Evolutionary conservation across 2,888 invertebrate genomes (phyloP), one percentile per base, ranked within the genome.

Genomic region (Drosophila subquinaria): DNA sequence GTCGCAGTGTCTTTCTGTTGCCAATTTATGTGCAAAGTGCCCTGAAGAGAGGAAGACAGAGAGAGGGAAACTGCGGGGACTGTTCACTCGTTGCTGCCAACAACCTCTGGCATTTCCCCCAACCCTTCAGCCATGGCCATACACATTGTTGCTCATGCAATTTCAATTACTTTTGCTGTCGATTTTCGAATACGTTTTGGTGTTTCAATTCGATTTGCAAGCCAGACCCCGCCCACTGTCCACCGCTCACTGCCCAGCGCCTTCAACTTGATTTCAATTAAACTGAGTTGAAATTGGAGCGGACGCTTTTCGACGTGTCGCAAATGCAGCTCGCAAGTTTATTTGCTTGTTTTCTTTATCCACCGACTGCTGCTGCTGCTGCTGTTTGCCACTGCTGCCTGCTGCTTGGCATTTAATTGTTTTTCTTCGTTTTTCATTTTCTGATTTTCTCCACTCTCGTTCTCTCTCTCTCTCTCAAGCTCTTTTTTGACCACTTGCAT

Each of bases 91-190:
- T 23, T 71, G 70, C 20, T 27, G 45, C 43, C 50, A 11, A 56
- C 45, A 69, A 23, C 42, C 15, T 27, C 40, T 10, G 20, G 1
- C 23, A 27, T n/a, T 52, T 57, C 9, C 17, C 8, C 3, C 10
- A n/a, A 11, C 20, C 17, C 11, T 35, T 38, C 52, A 65, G 10
- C 59, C 35, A 40, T 59, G 57, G 52, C 59, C 65, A 53, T 69
- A 43, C 65, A 85, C 83, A 88, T 88, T 90, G 90, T 83, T 84
- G 88, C 82, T 90, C 90, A 90, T 90, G 90, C 91, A 90, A 90
- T 90, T 90, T 90, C 90, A 90, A 90, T 90, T 90, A 90, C 86
- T 88, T 88, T 89, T 77, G 73, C 87, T 89, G 89, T 88, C 87
- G 87, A 85, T 88, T 87, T 85, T 88, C 89, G 89, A 81, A 87